A percentile compares a stretch with the other conserved stretches of the same genome.
Conservation (phyloP, 2,888 invertebrate genomes). For the Acleris laterana region DNA sequence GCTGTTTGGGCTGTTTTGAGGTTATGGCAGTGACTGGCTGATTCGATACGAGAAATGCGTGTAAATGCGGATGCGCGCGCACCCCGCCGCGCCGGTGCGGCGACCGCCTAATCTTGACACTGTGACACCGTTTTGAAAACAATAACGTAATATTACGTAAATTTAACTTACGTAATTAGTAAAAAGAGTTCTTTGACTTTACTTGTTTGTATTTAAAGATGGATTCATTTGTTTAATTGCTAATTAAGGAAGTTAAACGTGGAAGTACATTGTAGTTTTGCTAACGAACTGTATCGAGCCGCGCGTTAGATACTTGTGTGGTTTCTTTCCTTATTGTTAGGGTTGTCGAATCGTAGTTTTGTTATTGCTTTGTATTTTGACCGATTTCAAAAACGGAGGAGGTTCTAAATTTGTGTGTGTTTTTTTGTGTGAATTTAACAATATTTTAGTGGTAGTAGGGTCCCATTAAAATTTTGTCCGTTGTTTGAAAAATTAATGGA, state of each 20-base stretch:
- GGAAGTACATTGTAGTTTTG: neutral
- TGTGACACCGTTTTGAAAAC: slow-evolving; percentile 53
- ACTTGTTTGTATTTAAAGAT: neutral
- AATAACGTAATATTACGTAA: slow-evolving; percentile 32
- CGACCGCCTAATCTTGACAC: slow-evolving; percentile 58
- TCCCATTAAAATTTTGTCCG: neutral
- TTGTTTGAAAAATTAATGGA: too few species aligned
- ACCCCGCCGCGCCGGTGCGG: slow-evolving; percentile 53
- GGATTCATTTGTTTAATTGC: neutral
- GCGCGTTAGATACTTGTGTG: slow-evolving; percentile 1
- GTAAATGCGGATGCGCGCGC: slow-evolving; percentile 72
- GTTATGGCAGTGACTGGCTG: slow-evolving; percentile 76
- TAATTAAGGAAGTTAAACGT: neutral
- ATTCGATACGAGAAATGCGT: slow-evolving; percentile 69
- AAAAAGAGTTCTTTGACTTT: slow-evolving; percentile 6
- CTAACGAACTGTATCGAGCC: neutral
- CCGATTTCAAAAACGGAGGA: neutral
- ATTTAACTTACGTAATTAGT: slow-evolving; percentile 22
- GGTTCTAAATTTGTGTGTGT: neutral
- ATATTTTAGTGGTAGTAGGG: too few species aligned
- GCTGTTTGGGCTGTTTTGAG: slow-evolving; percentile 75
- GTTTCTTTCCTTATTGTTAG: slow-evolving; percentile 9
- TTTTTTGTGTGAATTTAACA: neutral
- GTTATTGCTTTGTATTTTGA: neutral
- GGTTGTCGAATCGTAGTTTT: neutral